Percentiles rank a stretch among this genome's conserved stretches.
Conservation (phyloP, 2,113 vertebrate species). For the Salvelinus sp. region DNA sequence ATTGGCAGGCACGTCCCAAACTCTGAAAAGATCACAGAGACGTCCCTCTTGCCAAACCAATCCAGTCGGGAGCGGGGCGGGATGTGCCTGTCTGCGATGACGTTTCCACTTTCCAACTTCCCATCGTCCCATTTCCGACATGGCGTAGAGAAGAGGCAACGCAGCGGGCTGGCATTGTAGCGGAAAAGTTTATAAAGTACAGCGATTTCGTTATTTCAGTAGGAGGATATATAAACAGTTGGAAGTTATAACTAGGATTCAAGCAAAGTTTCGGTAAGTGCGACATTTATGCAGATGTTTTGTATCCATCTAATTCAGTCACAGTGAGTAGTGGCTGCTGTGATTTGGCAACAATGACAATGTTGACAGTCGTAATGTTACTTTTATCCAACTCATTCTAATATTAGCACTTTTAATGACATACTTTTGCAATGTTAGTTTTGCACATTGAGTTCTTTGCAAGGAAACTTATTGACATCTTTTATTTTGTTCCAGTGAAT, state of each 20-base stretch:
- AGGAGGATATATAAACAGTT: not conserved
- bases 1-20: slow-evolving; percentile 14
- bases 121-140: slow-evolving; percentile 61
- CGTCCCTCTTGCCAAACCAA: slow-evolving; percentile 34
- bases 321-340: not conserved
- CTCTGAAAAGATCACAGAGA: slow-evolving; percentile 11
- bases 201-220: not conserved
- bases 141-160: slow-evolving; percentile 71
- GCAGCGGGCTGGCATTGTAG: slow-evolving; percentile 32
- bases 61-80: slow-evolving; percentile 58
- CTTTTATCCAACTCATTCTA: not conserved
- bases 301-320: not conserved
- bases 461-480: too few relatives aligned
- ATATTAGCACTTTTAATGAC: not conserved
- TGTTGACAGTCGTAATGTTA: not conserved
- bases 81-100: slow-evolving; percentile 60
- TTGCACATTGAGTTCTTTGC: too few relatives aligned
- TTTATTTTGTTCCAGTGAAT: too few relatives aligned
- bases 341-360: not conserved
- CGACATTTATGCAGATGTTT: not conserved
- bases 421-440: too few relatives aligned
- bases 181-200: slow-evolving; percentile 39
- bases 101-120: slow-evolving; percentile 59
- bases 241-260: not conserved
- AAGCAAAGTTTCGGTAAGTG: slow-evolving; percentile 47